phyloP scores from a whole-genome alignment of 2,797 vertebrate species.

The Myotis findleyi region DNA sequence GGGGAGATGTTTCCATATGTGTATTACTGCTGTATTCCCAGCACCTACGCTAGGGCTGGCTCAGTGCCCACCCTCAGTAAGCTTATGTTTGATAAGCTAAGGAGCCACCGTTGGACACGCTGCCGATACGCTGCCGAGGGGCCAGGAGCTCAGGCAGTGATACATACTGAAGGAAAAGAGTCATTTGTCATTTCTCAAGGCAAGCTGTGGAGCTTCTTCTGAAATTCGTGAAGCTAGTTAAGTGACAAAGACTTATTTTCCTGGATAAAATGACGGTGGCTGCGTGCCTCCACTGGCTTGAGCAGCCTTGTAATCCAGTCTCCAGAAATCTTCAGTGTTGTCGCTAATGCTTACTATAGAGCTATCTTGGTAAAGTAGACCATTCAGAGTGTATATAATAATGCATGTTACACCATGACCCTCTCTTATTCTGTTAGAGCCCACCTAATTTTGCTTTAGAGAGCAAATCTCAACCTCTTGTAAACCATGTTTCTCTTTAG shows the following conservation, averaged over 20 bases:
- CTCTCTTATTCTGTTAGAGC: not conserved
- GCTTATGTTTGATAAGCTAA: not conserved
- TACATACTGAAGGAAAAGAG: not conserved
- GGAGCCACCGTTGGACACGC: not conserved
- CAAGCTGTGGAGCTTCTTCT: not conserved
- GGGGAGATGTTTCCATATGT: not conserved
- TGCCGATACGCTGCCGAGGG: not conserved
- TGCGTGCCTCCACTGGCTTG: not conserved
- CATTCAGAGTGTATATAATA: not conserved
- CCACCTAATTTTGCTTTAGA: not conserved
- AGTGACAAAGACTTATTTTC: conserved; percentile 41
- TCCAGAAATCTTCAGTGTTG: not conserved
- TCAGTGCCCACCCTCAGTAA: not conserved
- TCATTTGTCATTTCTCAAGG: not conserved
- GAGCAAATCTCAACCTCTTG: not conserved
- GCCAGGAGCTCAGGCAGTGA: not conserved
- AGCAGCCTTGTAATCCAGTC: not conserved
- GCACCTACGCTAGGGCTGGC: not conserved
- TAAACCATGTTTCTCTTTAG: not conserved
- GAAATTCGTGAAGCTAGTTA: conserved; percentile 39
- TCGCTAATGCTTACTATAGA: not conserved
- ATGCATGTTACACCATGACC: not conserved
- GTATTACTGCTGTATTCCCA: not conserved
- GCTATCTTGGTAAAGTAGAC: not conserved
- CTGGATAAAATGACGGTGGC: not conserved